Conservation (phyloP, 1,140 invertebrate species). For the Bombus fervidus region DNA sequence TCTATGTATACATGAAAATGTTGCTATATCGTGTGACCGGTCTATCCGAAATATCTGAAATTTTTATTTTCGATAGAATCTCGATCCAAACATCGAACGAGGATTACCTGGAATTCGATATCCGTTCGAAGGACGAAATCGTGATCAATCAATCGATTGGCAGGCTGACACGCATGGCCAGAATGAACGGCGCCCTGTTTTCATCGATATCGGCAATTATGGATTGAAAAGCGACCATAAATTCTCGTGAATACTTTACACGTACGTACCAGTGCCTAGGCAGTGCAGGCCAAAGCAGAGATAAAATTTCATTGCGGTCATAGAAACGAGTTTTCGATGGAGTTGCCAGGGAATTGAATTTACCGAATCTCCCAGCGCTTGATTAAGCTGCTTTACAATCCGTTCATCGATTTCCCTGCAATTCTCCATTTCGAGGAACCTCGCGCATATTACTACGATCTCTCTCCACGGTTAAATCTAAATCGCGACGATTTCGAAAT, state of each 20-base stretch:
- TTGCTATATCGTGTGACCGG: background rate
- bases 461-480: too few relatives aligned
- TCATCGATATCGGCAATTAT: slow-evolving; percentile 52
- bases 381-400: slow-evolving; percentile 56
- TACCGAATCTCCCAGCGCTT: slow-evolving; percentile 56
- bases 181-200: slow-evolving; percentile 52
- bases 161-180: slow-evolving; percentile 30
- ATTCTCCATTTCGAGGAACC: slow-evolving; percentile 2
- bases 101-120: background rate
- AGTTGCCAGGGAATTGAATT: slow-evolving; percentile 61
- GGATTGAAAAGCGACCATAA: slow-evolving; percentile 65
- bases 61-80: background rate
- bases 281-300: background rate
- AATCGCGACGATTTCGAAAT: background rate
- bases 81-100: background rate
- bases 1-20: background rate
- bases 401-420: slow-evolving; percentile 21
- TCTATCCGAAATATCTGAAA: background rate
- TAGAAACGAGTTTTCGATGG: slow-evolving; percentile 23
- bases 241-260: slow-evolving; percentile 67
- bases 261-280: background rate
- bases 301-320: slow-evolving; percentile 59
- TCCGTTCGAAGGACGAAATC: background rate
- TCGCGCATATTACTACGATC: background rate
- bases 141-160: slow-evolving; percentile 44